A percentile compares a stretch with the other conserved stretches of the same genome.
phyloP scores from a whole-genome alignment of 2,888 invertebrate species.

The Chymomyza amoena region DNA sequence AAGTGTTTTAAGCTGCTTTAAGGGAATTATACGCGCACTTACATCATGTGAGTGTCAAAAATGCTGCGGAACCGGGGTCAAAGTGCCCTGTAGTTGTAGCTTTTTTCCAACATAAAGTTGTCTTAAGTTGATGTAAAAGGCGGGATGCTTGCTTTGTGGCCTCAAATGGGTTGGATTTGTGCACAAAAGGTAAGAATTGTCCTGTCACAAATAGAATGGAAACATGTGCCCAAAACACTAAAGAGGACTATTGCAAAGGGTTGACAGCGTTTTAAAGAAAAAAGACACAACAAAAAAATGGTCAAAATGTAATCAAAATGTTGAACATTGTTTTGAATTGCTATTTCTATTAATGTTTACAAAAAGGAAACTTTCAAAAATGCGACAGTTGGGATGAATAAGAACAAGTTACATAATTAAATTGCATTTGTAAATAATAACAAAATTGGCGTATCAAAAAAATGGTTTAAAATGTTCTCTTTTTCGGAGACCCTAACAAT shows the following conservation, averaged over 20 bases:
- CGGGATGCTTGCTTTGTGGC: constrained; percentile 51
- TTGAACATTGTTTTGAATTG: background rate
- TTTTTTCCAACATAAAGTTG: constrained; percentile 58
- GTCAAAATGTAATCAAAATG: background rate
- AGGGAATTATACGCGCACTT: constrained; percentile 63
- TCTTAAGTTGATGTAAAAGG: constrained; percentile 50
- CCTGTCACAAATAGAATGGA: background rate
- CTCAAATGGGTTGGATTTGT: constrained; percentile 34
- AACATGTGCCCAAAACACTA: background rate
- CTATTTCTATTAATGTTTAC: background rate
- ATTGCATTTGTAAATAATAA: too few relatives aligned
- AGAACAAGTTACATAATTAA: too few relatives aligned
- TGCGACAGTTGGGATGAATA: too few relatives aligned
- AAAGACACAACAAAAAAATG: background rate
- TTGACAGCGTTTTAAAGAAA: background rate
- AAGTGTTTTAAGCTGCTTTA: constrained; percentile 70
- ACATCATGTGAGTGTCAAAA: constrained; percentile 45
- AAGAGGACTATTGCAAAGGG: background rate
- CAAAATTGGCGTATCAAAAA: too few relatives aligned
- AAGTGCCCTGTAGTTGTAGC: constrained; percentile 63
- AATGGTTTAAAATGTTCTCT: too few relatives aligned
- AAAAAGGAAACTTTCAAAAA: background rate
- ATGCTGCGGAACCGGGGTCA: constrained; percentile 35
- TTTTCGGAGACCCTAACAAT: too few relatives aligned
- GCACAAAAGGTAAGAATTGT: constrained; percentile 34